A percentile compares a stretch with the other conserved stretches of the same genome.
These are phyloP conservation scores for Furcula furcula DNA, from an alignment of 2,888 invertebrate genomes.

Conservation along the genomic window DNA sequence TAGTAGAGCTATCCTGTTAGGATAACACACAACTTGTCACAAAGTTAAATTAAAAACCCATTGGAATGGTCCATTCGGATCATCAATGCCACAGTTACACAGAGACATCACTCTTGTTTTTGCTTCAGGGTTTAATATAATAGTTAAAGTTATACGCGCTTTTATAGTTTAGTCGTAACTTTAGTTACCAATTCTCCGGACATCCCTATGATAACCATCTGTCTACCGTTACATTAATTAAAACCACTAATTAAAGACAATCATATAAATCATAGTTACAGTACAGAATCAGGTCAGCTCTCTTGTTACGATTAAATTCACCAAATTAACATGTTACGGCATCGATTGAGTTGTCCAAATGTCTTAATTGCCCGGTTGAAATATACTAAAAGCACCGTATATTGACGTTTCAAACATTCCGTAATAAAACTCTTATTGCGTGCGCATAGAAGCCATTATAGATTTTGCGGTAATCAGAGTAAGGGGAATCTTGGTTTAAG, in stretches of 20 bases:
- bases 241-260: background rate
- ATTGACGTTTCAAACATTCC: constrained; percentile 9
- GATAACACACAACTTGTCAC: no score
- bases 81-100: no score
- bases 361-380: constrained; percentile 27
- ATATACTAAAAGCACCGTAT: constrained; percentile 12
- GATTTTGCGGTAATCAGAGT: constrained; percentile 41
- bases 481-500: constrained; percentile 20
- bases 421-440: constrained; percentile 20
- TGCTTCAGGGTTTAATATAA: no score
- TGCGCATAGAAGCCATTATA: constrained; percentile 33
- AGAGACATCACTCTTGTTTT: no score
- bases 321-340: constrained; percentile 25
- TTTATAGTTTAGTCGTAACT: no score
- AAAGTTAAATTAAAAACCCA: no score
- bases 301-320: constrained; percentile 2
- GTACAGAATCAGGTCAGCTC: background rate
- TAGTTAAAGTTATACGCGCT: no score
- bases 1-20: no score
- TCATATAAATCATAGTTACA: background rate
- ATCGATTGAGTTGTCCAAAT: constrained; percentile 23
- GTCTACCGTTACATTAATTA: background rate
- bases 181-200: no score
- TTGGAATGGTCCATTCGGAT: no score
- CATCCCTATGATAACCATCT: no score